Evolutionary conservation across 2,797 vertebrate species (phyloP).

Genomic region (Pseudochirops cupreus): DNA sequence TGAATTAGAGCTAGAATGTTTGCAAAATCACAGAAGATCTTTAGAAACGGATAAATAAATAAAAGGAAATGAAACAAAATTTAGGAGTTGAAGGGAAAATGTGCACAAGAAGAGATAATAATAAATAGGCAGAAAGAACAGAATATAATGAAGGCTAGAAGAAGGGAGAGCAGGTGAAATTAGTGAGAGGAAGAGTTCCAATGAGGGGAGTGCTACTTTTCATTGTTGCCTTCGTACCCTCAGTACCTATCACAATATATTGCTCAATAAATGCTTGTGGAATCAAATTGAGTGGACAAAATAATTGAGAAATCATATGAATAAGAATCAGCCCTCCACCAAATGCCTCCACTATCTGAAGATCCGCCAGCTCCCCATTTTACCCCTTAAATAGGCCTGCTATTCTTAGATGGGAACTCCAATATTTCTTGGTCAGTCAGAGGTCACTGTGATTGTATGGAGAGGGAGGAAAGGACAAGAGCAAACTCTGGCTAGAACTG

Average conservation of each 20-base stretch:
- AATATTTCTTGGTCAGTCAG: neutral
- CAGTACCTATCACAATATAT: neutral
- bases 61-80: neutral
- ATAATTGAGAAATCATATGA: neutral
- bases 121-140: neutral
- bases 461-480: neutral
- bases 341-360: neutral
- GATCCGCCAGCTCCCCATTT: neutral
- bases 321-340: neutral
- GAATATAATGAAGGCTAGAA: neutral
- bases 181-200: neutral
- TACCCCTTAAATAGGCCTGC: neutral
- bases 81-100: neutral
- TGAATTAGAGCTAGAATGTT: neutral
- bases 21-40: neutral
- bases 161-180: neutral
- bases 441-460: neutral
- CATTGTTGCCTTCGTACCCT: neutral
- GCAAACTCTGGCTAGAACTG: neutral
- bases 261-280: neutral
- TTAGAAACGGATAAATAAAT: neutral
- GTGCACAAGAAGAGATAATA: neutral
- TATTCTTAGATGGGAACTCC: neutral
- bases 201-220: neutral
- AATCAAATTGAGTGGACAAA: neutral